Percentiles rank a stretch among this genome's conserved stretches.
Evolutionary conservation across 2,113 vertebrate genomes (phyloP).

Genomic region (Apteryx owenii): DNA sequence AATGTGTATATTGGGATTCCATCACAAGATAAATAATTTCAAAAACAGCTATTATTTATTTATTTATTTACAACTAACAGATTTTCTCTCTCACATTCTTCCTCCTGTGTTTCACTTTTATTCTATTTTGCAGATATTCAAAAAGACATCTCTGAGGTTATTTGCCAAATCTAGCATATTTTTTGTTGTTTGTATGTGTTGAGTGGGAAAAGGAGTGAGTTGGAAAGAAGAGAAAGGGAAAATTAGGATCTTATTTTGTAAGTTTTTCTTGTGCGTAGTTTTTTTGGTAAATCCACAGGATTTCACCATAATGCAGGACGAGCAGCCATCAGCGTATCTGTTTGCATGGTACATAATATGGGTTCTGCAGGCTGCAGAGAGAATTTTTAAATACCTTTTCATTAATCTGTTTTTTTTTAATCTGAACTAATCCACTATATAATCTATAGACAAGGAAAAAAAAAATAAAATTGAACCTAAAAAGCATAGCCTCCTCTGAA

Average conservation of each 20-base stretch:
- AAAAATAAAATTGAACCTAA: background rate
- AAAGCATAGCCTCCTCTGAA: background rate
- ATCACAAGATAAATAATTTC: background rate
- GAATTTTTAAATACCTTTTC: background rate
- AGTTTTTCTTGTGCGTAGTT: background rate
- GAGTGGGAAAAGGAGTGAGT: background rate
- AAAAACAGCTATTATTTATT: background rate
- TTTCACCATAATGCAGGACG: background rate
- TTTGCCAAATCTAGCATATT: background rate
- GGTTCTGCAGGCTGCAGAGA: background rate
- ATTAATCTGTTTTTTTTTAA: background rate
- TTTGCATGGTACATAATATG: fast-evolving
- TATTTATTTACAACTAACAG: background rate
- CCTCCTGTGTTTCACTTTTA: background rate
- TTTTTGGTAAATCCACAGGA: background rate
- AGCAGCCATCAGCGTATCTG: background rate
- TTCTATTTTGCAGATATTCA: background rate
- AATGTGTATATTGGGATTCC: background rate
- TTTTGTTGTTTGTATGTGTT: background rate
- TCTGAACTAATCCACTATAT: background rate
- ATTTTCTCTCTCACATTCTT: background rate
- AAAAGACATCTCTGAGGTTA: background rate
- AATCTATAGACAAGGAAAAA: background rate
- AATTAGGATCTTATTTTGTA: background rate
- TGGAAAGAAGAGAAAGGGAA: background rate